Conservation (phyloP, 2,888 invertebrate species). For the Netelia melanura region DNA sequence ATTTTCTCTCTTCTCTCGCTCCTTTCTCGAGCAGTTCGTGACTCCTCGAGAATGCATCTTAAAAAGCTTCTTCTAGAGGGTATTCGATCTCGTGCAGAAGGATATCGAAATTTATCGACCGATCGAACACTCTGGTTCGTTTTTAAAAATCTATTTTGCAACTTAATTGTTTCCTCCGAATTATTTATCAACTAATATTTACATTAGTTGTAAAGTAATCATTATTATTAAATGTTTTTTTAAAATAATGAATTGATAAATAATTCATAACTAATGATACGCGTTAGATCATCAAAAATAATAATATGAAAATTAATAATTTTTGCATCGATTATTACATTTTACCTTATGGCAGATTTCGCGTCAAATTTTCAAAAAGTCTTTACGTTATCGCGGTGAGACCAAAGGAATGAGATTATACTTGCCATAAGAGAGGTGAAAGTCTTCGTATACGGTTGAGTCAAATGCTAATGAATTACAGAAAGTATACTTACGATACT, state of each 20-base stretch:
- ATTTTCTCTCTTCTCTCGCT: constrained; percentile 12
- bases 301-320: no score
- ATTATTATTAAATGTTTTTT: constrained; percentile 3
- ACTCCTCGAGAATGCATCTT: constrained; percentile 59
- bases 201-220: not conserved
- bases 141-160: not conserved
- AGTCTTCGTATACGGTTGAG: constrained; percentile 1
- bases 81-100: constrained; percentile 34
- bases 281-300: no score
- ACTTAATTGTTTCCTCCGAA: no score
- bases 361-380: not conserved
- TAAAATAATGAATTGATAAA: not conserved
- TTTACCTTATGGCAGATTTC: no score
- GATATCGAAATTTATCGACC: not conserved
- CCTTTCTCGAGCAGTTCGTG: constrained; percentile 38
- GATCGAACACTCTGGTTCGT: not conserved
- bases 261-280: not conserved
- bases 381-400: not conserved
- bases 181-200: no score
- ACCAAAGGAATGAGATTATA: not conserved
- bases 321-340: no score
- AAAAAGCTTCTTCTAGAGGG: constrained; percentile 35
- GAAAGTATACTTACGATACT: not conserved
- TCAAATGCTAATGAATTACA: constrained; percentile 8
- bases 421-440: constrained; percentile 3